Conservation (phyloP, 2,888 invertebrate genomes). For the Nemurella pictetii region DNA sequence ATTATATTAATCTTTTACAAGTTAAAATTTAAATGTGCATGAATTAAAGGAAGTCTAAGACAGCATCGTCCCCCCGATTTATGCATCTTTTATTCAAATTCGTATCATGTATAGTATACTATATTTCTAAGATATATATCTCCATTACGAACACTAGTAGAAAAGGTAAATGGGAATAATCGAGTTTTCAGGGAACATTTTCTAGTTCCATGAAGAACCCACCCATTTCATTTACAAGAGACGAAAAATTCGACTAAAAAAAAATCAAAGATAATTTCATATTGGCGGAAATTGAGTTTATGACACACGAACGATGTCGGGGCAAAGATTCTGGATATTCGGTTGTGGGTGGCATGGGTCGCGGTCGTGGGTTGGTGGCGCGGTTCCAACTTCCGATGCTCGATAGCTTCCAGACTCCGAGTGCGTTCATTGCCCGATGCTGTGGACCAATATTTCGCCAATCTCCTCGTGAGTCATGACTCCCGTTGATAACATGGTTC, state of each 20-base stretch:
- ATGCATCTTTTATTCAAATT: too few relatives aligned
- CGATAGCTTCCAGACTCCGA: neutral
- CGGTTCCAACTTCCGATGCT: neutral
- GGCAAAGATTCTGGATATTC: neutral
- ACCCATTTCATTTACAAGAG: neutral
- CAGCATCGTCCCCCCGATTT: too few relatives aligned
- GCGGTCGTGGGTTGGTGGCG: neutral
- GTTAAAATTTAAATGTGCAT: too few relatives aligned
- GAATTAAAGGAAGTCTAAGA: too few relatives aligned
- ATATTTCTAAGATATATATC: too few relatives aligned
- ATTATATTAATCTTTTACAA: neutral
- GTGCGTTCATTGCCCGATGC: neutral
- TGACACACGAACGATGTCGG: neutral
- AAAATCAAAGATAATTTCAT: neutral
- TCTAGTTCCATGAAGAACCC: too few relatives aligned
- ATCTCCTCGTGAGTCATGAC: neutral
- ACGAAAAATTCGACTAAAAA: too few relatives aligned
- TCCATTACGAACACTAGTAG: too few relatives aligned
- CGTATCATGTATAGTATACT: too few relatives aligned
- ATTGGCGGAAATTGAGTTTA: neutral
- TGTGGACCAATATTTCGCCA: neutral
- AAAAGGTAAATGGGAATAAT: too few relatives aligned
- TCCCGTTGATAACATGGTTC: neutral
- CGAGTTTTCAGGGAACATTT: too few relatives aligned
- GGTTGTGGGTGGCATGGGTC: too few relatives aligned